Percentiles rank a stretch among this genome's conserved stretches.
These are phyloP conservation scores for Pseudochirops corinnae DNA, from an alignment of 2,797 vertebrate genomes.

Conservation along the genomic window DNA sequence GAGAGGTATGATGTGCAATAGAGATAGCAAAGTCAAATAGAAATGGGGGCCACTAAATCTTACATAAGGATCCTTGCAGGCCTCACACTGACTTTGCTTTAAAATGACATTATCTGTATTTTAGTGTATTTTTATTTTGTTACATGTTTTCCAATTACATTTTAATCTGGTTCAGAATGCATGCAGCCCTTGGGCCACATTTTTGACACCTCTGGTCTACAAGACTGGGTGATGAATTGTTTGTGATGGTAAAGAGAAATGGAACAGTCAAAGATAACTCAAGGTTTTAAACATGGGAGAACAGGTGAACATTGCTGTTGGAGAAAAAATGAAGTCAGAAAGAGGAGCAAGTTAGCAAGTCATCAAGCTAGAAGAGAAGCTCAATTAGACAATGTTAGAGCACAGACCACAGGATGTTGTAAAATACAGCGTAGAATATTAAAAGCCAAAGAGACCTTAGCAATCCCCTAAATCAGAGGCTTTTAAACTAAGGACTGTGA, in stretches of 20 bases:
- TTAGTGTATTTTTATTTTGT: not conserved
- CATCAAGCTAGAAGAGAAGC: not conserved
- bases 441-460: not conserved
- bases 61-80: not conserved
- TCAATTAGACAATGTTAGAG: not conserved
- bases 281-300: no score
- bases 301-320: not conserved
- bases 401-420: not conserved
- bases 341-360: not conserved
- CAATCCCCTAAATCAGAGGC: no score
- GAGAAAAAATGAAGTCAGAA: not conserved
- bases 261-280: no score
- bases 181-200: not conserved
- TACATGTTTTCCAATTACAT: not conserved
- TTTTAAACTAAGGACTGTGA: no score
- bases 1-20: not conserved
- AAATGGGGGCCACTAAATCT: not conserved
- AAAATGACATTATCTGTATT: not conserved
- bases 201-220: not conserved
- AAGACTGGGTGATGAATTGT: not conserved
- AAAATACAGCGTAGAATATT: not conserved
- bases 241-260: not conserved
- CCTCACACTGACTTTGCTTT: not conserved
- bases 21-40: not conserved
- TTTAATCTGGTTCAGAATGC: not conserved